A percentile compares a stretch with the other conserved stretches of the same genome.
Evolutionary conservation across 2,113 vertebrate species (phyloP).

Genomic region (Rhynchopsitta pachyrhyncha): DNA sequence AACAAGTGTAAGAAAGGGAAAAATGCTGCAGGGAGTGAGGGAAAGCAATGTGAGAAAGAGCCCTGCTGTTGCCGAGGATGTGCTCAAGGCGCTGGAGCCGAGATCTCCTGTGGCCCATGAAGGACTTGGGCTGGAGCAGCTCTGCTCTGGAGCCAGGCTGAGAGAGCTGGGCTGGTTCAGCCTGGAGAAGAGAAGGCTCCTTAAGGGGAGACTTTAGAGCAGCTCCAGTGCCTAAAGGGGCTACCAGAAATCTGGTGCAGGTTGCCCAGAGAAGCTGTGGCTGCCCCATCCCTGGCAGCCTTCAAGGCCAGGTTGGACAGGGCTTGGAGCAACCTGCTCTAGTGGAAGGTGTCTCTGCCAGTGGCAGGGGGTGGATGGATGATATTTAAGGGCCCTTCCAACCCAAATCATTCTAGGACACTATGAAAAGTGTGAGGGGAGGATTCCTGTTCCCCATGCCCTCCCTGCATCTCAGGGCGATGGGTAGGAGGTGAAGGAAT

Average conservation of each 20-base stretch:
- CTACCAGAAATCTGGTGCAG: not conserved
- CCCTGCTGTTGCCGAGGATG: not conserved
- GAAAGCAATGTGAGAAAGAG: not conserved
- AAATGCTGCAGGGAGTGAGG: not conserved
- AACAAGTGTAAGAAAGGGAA: not conserved
- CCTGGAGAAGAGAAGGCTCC: not conserved
- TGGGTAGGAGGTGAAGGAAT: not conserved
- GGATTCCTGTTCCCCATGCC: not conserved
- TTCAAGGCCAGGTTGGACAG: not conserved
- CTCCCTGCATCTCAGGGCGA: not conserved
- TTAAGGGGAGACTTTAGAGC: not conserved
- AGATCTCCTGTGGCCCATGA: rapidly evolving
- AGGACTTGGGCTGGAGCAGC: not conserved
- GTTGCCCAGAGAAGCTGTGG: not conserved
- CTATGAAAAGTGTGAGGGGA: not conserved
- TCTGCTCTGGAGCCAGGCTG: not conserved
- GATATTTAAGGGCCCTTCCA: not conserved
- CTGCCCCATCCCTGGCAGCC: not conserved
- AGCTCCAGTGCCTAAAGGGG: not conserved
- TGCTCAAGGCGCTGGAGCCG: not conserved
- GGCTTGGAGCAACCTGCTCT: not conserved
- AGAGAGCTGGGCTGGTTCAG: not conserved
- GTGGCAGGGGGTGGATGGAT: not conserved
- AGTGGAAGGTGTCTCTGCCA: not conserved
- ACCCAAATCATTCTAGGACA: not conserved